phyloP scores from a whole-genome alignment of 2,113 vertebrate genomes.

The Corythornis madagascariensis region DNA sequence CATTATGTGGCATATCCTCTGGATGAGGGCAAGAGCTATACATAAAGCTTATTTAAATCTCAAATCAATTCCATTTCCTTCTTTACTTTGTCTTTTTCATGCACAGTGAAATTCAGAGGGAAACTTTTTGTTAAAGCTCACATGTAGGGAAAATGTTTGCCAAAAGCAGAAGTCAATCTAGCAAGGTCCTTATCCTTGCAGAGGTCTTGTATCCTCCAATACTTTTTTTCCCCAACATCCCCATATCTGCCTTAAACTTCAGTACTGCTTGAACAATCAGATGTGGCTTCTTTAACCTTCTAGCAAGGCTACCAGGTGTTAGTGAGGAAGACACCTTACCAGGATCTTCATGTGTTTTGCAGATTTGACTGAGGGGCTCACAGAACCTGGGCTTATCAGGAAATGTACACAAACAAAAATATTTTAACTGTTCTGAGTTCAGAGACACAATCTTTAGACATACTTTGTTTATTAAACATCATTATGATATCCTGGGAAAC shows the following conservation, averaged over 20 bases:
- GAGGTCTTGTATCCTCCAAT: background rate
- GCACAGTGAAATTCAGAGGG: background rate
- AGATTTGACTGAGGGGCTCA: background rate
- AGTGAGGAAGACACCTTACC: background rate
- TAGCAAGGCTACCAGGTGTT: background rate
- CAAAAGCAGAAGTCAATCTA: background rate
- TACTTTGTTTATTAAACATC: constrained; percentile 52
- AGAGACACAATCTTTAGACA: background rate
- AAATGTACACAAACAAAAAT: background rate
- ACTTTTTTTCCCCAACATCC: background rate
- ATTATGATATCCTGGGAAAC: constrained; percentile 66
- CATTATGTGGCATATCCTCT: background rate
- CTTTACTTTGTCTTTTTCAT: background rate
- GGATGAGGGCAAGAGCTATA: background rate
- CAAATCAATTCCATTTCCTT: background rate
- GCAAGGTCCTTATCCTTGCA: background rate
- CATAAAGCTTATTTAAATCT: background rate
- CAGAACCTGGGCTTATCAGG: background rate
- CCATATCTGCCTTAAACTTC: background rate
- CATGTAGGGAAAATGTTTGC: background rate
- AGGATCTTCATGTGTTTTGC: background rate
- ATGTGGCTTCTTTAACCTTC: background rate
- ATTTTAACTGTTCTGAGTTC: constrained; percentile 38
- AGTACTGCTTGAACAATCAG: background rate
- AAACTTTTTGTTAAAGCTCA: background rate